These are phyloP conservation scores for Menidia beryllina DNA, from an alignment of 2,113 vertebrate species.

Conservation along the genomic window DNA sequence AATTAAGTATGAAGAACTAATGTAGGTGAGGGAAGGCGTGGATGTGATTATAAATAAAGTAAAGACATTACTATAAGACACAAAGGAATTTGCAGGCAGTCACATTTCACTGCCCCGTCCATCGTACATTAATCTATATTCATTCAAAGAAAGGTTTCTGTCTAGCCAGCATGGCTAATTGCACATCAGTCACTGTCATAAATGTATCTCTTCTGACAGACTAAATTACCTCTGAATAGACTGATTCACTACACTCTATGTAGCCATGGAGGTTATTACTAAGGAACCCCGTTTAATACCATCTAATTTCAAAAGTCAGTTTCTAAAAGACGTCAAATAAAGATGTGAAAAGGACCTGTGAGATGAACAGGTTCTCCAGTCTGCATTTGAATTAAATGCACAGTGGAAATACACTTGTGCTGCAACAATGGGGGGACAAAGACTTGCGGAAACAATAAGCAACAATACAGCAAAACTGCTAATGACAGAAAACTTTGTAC, in stretches of 20 bases:
- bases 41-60: conserved; percentile 24
- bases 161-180: conserved; percentile 51
- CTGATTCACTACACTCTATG: conserved; percentile 25
- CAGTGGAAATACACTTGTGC: not conserved
- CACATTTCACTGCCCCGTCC: conserved; percentile 41
- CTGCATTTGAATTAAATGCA: not conserved
- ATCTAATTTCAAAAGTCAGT: conserved; percentile 17
- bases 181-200: conserved; percentile 57
- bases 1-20: conserved; percentile 35
- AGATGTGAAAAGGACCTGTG: not conserved
- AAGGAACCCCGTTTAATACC: conserved; percentile 1
- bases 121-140: conserved; percentile 54
- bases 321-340: conserved; percentile 9
- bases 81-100: conserved; percentile 18
- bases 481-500: not conserved
- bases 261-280: conserved; percentile 16
- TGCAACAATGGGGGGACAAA: not conserved
- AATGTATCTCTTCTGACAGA: conserved; percentile 51
- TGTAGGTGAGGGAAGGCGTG: conserved; percentile 14
- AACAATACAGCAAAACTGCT: not conserved
- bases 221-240: conserved; percentile 37
- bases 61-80: conserved; percentile 32
- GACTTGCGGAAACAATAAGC: not conserved
- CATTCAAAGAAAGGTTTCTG: conserved; percentile 44
- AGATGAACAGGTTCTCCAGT: not conserved